Evolutionary conservation across 2,797 vertebrate genomes (phyloP), one percentile per base, ranked within the genome.

Genomic region (Manis javanica): DNA sequence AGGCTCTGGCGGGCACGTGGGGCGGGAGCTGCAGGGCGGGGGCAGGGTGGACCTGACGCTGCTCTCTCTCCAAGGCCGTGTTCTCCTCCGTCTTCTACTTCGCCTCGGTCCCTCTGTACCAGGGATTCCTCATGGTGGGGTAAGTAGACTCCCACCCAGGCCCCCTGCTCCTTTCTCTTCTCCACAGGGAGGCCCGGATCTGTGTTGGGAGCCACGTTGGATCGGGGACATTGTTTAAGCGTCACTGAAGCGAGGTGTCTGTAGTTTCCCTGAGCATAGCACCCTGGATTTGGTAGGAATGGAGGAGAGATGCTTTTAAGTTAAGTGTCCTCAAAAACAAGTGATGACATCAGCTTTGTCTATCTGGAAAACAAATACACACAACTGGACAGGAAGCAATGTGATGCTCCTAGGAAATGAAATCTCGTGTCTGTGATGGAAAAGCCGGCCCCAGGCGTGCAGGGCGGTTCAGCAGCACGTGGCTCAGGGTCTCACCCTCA

Each of bases 51-150:
- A 2, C 18, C 66, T 24, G 21, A 79, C 78, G 9, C n/a, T 42
- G 23, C 66, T 37, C 26, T 93, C 89, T 97, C 94, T 94, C 96
- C 96, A 97, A 99, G 99, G 99, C 99, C 5, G 99, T 99, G 42
- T 99, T 99, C 98, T 99, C 99, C 57, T 99, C 99, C 24, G 98
- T 99, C 95, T 99, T 99, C 99, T 99, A 99, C 98, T 99, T 99
- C 92, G 99, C 99, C 31, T 99, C 99, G 1, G 99, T 99, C 95
- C 99, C 99, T 34, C 98, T 99, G 98, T 99, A 99, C 99, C 99
- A 99, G 98, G 99, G 99, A 46, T 99, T 99, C 98, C 99, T 99
- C 98, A 99, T 99, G 99, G 99, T 99, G 21, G 99, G 99, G 99
- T 99, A 98, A 96, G 99, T 86, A 51, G 19, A 16, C 46, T 46